These are phyloP conservation scores for Brachionus angularis DNA, from an alignment of 1,140 invertebrate species.

Conservation along the genomic window DNA sequence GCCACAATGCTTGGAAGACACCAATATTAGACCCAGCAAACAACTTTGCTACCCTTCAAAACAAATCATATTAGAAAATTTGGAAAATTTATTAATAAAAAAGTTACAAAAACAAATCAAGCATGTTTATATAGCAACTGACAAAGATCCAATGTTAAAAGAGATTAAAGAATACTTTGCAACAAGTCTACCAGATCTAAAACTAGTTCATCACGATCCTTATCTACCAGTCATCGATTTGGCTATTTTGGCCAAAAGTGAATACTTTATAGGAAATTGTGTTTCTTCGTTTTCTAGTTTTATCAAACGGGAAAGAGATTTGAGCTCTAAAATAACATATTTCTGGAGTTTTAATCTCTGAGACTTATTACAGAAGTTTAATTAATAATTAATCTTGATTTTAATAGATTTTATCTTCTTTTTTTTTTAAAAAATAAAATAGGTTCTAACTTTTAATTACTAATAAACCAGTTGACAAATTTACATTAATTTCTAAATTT, in stretches of 20 bases:
- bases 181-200: conserved; percentile 43
- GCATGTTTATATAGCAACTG: conserved; percentile 82
- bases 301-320: conserved; percentile 81
- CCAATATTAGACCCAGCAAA: conserved; percentile 59
- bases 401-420: no score
- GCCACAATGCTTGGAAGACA: conserved; percentile 91
- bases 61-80: conserved; percentile 66
- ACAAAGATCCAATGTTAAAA: conserved; percentile 74
- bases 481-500: no score
- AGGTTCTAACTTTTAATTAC: not conserved
- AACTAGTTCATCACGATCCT: conserved; percentile 55
- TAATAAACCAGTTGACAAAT: conserved; percentile 26
- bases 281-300: conserved; percentile 90
- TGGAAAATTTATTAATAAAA: conserved; percentile 63
- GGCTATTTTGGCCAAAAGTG: conserved; percentile 77
- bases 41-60: conserved; percentile 66
- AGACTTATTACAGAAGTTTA: no score
- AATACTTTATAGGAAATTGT: conserved; percentile 95
- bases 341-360: conserved; percentile 73
- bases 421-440: no score
- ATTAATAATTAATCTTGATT: no score
- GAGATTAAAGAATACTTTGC: conserved; percentile 58
- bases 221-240: conserved; percentile 79
- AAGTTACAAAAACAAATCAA: conserved; percentile 68
- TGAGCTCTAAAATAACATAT: conserved; percentile 71